These are phyloP conservation scores for Gallinago jamesoni DNA, from an alignment of 2,113 vertebrate species.

Conservation along the genomic window DNA sequence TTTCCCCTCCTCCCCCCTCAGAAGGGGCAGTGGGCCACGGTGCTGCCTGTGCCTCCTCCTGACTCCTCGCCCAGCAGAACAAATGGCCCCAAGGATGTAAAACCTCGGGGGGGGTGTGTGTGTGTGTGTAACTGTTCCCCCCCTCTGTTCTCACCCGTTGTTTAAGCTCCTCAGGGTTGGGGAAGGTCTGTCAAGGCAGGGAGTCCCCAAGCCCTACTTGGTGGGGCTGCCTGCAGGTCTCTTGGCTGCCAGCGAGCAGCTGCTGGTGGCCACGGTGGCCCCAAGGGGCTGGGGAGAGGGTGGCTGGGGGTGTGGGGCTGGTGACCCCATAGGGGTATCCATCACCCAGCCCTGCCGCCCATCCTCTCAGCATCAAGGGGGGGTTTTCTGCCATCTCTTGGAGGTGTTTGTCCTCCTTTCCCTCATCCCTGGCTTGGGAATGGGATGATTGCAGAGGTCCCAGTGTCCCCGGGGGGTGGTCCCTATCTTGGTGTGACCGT, in stretches of 20 bases:
- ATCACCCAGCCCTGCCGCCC: neutral
- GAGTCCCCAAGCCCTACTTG: neutral
- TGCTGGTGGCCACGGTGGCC: neutral
- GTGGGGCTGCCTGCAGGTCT: neutral
- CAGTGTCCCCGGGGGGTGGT: neutral
- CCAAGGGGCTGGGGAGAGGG: neutral
- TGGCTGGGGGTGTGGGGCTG: neutral
- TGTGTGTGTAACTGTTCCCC: neutral
- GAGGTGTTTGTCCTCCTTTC: neutral
- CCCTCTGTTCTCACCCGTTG: accelerated
- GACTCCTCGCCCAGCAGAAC: neutral
- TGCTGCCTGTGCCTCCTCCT: neutral
- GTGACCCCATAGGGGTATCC: neutral
- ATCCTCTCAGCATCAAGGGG: neutral
- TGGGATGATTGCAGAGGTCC: neutral
- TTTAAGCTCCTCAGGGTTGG: neutral
- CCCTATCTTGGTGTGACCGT: neutral
- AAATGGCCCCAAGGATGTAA: neutral
- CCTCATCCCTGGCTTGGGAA: neutral
- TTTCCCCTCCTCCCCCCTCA: neutral
- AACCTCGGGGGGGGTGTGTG: neutral
- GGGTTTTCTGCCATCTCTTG: neutral
- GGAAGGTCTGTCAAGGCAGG: neutral
- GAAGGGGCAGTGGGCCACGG: neutral
- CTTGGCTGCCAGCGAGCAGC: neutral